Conservation (phyloP, 2,888 invertebrate genomes). For the Hypercompe scribonia region DNA sequence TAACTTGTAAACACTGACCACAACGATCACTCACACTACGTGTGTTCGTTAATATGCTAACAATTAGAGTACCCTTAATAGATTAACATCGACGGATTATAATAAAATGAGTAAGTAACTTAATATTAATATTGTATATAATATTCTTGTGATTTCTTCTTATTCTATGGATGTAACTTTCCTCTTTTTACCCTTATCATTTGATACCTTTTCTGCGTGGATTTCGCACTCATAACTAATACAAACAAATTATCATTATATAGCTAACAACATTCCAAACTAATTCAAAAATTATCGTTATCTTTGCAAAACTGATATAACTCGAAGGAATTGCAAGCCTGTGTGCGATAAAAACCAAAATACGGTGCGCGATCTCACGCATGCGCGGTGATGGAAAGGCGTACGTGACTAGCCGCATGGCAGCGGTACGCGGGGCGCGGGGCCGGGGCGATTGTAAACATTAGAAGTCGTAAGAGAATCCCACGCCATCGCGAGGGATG, state of each 20-base stretch:
- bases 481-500: conserved; percentile 62
- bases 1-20: no score
- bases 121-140: neutral
- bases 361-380: conserved; percentile 66
- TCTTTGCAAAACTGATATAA: conserved; percentile 90
- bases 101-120: neutral
- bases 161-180: neutral
- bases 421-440: conserved; percentile 50
- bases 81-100: neutral
- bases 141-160: neutral
- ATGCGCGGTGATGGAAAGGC: conserved; percentile 72
- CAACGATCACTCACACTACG: neutral
- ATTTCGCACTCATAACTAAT: neutral
- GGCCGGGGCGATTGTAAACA: conserved; percentile 68
- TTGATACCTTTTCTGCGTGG: neutral
- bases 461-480: conserved; percentile 64
- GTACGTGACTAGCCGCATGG: conserved; percentile 84
- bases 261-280: conserved; percentile 1
- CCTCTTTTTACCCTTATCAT: neutral
- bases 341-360: conserved; percentile 73
- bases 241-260: conserved; percentile 3
- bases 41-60: neutral
- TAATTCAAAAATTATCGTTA: conserved; percentile 48
- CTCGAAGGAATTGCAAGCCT: conserved; percentile 57
- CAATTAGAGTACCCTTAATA: neutral